Conservation (phyloP, 2,888 invertebrate genomes). For the Archaeoteleia sp. region DNA sequence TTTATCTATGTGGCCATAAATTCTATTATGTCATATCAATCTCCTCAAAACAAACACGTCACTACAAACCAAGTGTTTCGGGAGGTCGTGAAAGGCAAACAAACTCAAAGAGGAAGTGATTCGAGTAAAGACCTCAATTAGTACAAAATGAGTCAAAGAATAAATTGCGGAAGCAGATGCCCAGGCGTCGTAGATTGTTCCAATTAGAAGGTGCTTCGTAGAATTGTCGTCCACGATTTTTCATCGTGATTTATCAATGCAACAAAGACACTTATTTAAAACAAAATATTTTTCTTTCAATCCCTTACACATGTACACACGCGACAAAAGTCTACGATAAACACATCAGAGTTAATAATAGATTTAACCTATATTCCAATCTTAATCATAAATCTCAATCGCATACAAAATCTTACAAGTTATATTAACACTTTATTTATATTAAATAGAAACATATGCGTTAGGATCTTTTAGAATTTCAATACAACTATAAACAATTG, state of each 20-base stretch:
- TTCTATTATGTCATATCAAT: not conserved
- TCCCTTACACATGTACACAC: too few relatives aligned
- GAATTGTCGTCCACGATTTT: constrained; percentile 52
- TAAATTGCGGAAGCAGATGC: constrained; percentile 58
- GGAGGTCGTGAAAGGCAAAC: constrained; percentile 18
- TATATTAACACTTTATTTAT: too few relatives aligned
- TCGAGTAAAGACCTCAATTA: constrained; percentile 46
- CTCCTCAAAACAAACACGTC: constrained; percentile 11
- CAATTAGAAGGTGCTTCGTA: constrained; percentile 58
- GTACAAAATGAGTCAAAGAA: constrained; percentile 54
- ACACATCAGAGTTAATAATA: constrained; percentile 1
- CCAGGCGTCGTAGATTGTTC: constrained; percentile 51
- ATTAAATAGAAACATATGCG: too few relatives aligned
- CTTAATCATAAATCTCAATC: too few relatives aligned
- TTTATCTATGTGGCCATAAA: too few relatives aligned
- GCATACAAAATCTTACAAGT: too few relatives aligned
- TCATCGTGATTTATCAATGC: constrained; percentile 46
- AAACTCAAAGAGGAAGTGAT: constrained; percentile 45
- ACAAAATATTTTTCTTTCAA: too few relatives aligned
- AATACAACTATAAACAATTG: too few relatives aligned
- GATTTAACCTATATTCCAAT: too few relatives aligned
- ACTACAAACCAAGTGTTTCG: constrained; percentile 23
- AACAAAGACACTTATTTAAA: not conserved
- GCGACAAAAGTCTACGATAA: too few relatives aligned
- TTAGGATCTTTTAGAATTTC: too few relatives aligned